Evolutionary conservation across 1,140 invertebrate genomes (phyloP).

Genomic region (Brachionus calyciflorus): DNA sequence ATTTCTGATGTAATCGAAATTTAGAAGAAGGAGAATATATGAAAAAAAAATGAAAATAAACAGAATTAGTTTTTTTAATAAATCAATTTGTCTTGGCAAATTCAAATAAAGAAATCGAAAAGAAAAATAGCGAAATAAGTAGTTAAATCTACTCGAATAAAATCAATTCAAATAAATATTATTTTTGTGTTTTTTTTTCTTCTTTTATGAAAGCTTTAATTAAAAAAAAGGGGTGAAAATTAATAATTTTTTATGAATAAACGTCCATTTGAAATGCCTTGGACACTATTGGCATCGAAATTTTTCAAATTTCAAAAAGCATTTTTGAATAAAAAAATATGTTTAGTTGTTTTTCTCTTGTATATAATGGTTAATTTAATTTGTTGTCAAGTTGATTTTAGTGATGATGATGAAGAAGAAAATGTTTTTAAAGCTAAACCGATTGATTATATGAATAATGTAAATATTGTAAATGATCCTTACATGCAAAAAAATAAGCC

Average conservation of each 20-base stretch:
- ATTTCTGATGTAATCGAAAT: constrained; percentile 25
- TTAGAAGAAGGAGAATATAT: no score
- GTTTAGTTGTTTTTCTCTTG: neutral
- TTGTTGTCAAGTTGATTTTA: constrained; percentile 7
- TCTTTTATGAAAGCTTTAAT: neutral
- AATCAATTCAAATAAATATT: neutral
- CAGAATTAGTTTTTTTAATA: constrained; percentile 42
- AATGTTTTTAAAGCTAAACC: neutral
- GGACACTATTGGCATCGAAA: neutral
- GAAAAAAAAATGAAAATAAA: constrained; percentile 29
- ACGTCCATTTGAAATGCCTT: neutral
- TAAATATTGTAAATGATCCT: neutral
- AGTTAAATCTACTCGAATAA: no score
- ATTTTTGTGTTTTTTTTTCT: neutral
- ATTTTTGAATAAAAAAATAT: neutral
- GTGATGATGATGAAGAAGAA: constrained; percentile 7
- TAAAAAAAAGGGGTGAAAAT: neutral
- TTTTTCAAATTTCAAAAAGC: neutral
- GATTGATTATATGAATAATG: constrained; percentile 20
- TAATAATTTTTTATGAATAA: neutral
- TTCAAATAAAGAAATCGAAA: neutral
- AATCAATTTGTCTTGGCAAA: constrained; percentile 37
- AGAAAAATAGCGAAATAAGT: no score
- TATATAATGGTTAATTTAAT: neutral
- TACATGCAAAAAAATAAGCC: neutral